Evolutionary conservation across 2,888 invertebrate species (phyloP).

Genomic region (Clusia tigrina): DNA sequence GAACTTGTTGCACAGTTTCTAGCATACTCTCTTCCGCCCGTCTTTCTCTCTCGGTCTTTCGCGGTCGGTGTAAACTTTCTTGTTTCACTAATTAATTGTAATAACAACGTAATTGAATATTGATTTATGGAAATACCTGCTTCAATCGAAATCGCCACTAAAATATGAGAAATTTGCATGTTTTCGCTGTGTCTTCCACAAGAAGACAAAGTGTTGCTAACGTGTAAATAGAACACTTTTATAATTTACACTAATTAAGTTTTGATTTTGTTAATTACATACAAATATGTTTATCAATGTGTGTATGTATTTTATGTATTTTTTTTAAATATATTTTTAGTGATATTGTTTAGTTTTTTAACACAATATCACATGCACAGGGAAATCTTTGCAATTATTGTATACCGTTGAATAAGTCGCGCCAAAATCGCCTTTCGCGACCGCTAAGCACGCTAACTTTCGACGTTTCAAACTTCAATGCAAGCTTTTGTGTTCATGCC

Average conservation of each 20-base stretch:
- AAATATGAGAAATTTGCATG: conserved; percentile 16
- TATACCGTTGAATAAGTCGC: neutral
- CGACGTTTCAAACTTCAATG: conserved; percentile 20
- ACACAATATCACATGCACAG: neutral
- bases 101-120: neutral
- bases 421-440: neutral
- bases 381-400: neutral
- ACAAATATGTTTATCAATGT: neutral
- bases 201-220: neutral
- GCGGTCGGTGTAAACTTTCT: too few species aligned
- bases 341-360: neutral
- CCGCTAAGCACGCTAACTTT: neutral
- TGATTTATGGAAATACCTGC: conserved; percentile 14
- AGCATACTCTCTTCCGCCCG: too few species aligned
- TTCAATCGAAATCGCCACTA: conserved; percentile 16
- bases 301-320: neutral
- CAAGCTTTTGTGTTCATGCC: conserved; percentile 16
- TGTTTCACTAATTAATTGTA: too few species aligned
- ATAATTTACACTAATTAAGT: too few species aligned
- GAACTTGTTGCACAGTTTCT: too few species aligned
- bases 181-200: neutral
- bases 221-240: too few species aligned
- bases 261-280: neutral
- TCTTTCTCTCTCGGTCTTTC: too few species aligned
- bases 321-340: neutral